phyloP scores from a whole-genome alignment of 2,113 vertebrate genomes.

The Laticauda colubrina region DNA sequence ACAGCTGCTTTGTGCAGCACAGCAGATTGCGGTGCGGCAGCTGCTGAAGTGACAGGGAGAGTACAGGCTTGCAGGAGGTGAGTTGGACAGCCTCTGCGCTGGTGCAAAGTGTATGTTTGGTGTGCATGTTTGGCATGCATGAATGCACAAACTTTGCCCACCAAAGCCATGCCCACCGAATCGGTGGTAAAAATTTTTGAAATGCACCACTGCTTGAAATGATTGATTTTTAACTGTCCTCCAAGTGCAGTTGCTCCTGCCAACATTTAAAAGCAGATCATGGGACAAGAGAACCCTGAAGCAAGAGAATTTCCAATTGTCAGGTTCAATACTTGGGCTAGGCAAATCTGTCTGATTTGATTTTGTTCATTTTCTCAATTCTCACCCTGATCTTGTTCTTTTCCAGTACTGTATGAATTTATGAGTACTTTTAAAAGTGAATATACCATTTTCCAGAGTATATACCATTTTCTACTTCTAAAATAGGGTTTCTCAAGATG shows the following conservation, averaged over 20 bases:
- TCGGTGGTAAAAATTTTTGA: too few relatives aligned
- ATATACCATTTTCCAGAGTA: neutral
- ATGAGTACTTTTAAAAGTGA: neutral
- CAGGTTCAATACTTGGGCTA: neutral
- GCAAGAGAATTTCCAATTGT: constrained; percentile 32
- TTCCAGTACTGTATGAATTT: neutral
- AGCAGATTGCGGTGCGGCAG: too few relatives aligned
- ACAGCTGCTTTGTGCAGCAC: too few relatives aligned
- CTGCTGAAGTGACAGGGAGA: too few relatives aligned
- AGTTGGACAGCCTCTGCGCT: too few relatives aligned
- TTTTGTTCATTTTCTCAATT: neutral
- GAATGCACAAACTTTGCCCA: too few relatives aligned
- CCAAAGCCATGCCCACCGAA: too few relatives aligned
- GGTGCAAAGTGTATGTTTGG: too few relatives aligned
- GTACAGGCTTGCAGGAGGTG: too few relatives aligned
- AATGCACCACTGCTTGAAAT: constrained; percentile 30
- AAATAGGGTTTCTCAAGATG: neutral
- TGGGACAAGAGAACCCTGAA: constrained; percentile 40
- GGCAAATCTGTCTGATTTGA: neutral
- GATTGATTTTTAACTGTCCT: constrained; percentile 53
- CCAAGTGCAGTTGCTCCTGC: constrained; percentile 49
- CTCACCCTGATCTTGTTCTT: neutral
- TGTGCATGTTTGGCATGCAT: too few relatives aligned
- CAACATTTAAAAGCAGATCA: constrained; percentile 53
- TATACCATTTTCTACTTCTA: neutral